Conservation (phyloP, 2,797 vertebrate species). For the Novumbra hubbsi region DNA sequence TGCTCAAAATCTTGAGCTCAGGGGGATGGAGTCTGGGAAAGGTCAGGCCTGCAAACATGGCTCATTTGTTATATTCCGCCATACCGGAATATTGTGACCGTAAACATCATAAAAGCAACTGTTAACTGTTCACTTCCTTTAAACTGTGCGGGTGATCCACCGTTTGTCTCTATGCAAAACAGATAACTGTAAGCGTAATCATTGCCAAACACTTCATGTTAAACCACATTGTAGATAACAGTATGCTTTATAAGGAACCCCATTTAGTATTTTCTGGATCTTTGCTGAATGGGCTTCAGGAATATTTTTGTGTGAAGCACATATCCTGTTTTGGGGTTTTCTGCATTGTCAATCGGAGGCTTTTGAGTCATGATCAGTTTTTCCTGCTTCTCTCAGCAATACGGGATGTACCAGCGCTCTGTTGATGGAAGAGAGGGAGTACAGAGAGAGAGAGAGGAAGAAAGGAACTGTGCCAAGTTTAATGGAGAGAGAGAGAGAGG, state of each 20-base stretch:
- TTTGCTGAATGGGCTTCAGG: constrained; percentile 6
- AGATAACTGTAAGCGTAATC: neutral
- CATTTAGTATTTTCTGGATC: constrained; percentile 12
- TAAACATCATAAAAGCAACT: neutral
- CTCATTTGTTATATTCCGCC: neutral
- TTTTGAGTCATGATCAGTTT: constrained; percentile 31
- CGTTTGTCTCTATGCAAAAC: neutral
- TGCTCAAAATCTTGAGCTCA: no score
- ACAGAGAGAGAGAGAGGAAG: constrained; percentile 5
- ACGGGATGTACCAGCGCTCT: constrained; percentile 31
- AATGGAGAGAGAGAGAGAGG: constrained; percentile 3
- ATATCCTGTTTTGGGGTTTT: constrained; percentile 62
- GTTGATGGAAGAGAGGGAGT: constrained; percentile 22
- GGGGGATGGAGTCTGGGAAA: neutral
- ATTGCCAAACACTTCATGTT: neutral
- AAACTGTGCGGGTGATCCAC: neutral
- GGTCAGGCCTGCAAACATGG: neutral
- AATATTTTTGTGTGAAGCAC: constrained; percentile 45
- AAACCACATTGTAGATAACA: neutral
- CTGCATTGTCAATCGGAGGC: constrained; percentile 25
- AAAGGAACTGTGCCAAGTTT: neutral
- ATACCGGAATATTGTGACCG: neutral
- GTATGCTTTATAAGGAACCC: neutral
- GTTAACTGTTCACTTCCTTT: neutral
- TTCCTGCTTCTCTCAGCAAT: constrained; percentile 37